phyloP scores from a whole-genome alignment of 2,888 invertebrate species.

The Heliothis peltigera region DNA sequence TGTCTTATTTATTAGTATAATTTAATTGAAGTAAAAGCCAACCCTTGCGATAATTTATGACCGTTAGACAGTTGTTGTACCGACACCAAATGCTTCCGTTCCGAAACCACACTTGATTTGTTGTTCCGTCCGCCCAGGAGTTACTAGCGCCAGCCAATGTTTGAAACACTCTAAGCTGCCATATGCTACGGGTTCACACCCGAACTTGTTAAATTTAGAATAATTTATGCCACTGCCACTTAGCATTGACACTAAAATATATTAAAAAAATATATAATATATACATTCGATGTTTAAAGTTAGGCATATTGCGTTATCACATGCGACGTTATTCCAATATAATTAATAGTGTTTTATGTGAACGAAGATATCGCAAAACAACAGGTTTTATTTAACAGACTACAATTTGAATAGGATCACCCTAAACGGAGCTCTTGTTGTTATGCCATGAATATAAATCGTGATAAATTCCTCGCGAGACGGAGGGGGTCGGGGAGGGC shows the following conservation, averaged over 20 bases:
- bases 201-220: slow-evolving; percentile 71
- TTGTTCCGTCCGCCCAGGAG: slow-evolving; percentile 81
- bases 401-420: slow-evolving; percentile 85
- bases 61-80: slow-evolving; percentile 77
- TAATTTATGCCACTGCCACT: slow-evolving; percentile 61
- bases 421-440: slow-evolving; percentile 88
- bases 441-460: slow-evolving; percentile 91
- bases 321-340: slow-evolving; percentile 33
- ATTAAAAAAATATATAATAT: slow-evolving; percentile 37
- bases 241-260: slow-evolving; percentile 53
- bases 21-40: slow-evolving; percentile 62
- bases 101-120: slow-evolving; percentile 87
- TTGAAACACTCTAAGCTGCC: slow-evolving; percentile 79
- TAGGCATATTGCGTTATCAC: slow-evolving; percentile 30
- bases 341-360: slow-evolving; percentile 47
- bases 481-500: slow-evolving; percentile 69
- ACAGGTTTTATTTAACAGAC: slow-evolving; percentile 81
- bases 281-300: slow-evolving; percentile 18
- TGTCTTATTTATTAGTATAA: slow-evolving; percentile 63
- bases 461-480: slow-evolving; percentile 89
- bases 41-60: slow-evolving; percentile 79
- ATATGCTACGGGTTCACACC: slow-evolving; percentile 78
- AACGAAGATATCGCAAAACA: slow-evolving; percentile 60
- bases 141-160: slow-evolving; percentile 75
- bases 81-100: slow-evolving; percentile 81